Evolutionary conservation across 2,888 invertebrate genomes (phyloP).

Genomic region (Sarcophaga subvicina): DNA sequence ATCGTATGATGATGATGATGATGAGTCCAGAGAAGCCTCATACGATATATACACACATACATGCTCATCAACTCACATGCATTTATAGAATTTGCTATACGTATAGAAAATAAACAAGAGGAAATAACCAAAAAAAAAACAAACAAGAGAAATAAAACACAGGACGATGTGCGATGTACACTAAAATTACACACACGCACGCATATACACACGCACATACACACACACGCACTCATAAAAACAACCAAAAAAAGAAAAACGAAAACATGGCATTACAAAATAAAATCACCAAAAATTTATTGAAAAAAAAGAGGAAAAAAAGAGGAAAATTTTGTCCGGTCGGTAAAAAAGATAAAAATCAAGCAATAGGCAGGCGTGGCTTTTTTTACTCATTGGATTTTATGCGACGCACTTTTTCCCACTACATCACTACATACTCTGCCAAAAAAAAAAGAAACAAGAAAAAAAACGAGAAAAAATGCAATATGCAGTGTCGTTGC

Average conservation of each 20-base stretch:
- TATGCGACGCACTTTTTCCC: conserved; percentile 64
- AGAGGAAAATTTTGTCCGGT: neutral
- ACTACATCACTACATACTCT: conserved; percentile 38
- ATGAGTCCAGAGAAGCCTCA: conserved; percentile 71
- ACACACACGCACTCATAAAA: conserved; percentile 53
- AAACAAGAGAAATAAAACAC: conserved; percentile 60
- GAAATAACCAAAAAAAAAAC: conserved; percentile 47
- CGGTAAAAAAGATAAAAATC: conserved; percentile 53
- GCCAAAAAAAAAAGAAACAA: neutral
- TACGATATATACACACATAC: conserved; percentile 6
- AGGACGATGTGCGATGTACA: conserved; percentile 45
- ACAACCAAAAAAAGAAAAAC: conserved; percentile 65
- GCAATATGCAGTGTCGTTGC: conserved; percentile 66
- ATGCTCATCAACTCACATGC: neutral
- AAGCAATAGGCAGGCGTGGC: conserved; percentile 76
- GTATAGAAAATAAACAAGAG: conserved; percentile 63
- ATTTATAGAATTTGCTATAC: conserved; percentile 39
- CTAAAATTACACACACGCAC: conserved; percentile 68
- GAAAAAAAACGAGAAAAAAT: conserved; percentile 23
- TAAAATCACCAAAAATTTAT: conserved; percentile 50
- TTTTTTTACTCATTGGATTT: conserved; percentile 78
- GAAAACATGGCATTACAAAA: conserved; percentile 51
- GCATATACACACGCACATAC: conserved; percentile 37
- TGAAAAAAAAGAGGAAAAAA: conserved; percentile 23
- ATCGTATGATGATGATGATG: conserved; percentile 71